Evolutionary conservation across 2,113 vertebrate genomes (phyloP), one percentile per base, ranked within the genome.

Genomic region (Gavialis gangeticus): DNA sequence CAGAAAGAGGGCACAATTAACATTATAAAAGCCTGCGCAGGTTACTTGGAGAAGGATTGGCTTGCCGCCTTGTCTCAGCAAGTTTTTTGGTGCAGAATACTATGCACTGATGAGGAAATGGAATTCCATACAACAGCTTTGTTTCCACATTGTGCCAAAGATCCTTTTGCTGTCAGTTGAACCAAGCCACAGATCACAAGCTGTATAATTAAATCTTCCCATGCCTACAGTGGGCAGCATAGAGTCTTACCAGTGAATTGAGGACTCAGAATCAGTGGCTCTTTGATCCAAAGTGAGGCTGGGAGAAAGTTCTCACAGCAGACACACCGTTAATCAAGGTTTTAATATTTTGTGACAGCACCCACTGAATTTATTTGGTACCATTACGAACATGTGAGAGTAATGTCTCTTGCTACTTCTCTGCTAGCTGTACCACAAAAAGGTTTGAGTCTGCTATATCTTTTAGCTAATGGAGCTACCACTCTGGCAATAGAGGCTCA

Each of bases 71-170:
- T 1, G 55, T 63, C 12, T 17, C 24, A 79, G 55, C 22, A 14
- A 66, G 58, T 37, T 89, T 62, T 75, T 46, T 46, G 73, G 12
- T 15, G n/a, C 28, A n/a, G 28, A 67, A 30, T 22, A 60, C 77
- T 2, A 0, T 59, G 34, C 0, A 0, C 54, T 14, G 28, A 25
- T 34, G 17, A 85, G 19, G 11, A 87, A 90, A 64, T 0, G 0
- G 12, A 56, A 34, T 57, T 37, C 89, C 67, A 78, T 66, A 3
- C 81, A 83, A 24, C 0, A 3, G 37, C 56, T 59, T 30, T 10
- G 1, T 58, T 79, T 66, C 77, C 78, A 6, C 21, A 25, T 85
- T 62, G 81, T 78, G 12, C 58, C 66, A 58, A 79, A 54, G 82
- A 54, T 27, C 54, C 10, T 46, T 28, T 12, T 0, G 0, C 12